Base-by-base conservation (phyloP, 1,140 invertebrate genomes). In the Meloidogyne exigua region DNA sequence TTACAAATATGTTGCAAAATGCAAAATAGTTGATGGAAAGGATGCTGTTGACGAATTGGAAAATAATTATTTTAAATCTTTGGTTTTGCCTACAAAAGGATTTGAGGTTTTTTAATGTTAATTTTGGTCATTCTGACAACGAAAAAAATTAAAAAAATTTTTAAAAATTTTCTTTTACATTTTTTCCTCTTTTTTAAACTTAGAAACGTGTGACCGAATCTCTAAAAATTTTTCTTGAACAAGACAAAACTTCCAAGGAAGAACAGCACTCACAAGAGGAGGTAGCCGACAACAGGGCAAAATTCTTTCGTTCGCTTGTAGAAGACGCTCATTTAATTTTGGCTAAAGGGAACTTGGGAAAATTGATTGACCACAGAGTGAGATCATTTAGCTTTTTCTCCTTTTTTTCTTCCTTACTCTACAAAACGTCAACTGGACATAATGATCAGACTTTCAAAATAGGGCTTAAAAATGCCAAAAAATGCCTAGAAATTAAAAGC, bases 1-100 rank as follows among this genome's bases (percentile, higher is more conserved):
- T 26, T 87, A 87, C 75, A 80, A 87, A 72, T 87, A 85, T 72
- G 80, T 88, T 21, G 88, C 85, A 18, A 87, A 87, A 57, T 84
- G 76, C n/a, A 63, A 77, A 62, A 26, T 85, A 15, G 71, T 79
- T 32, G 67, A 82, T n/a, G 75, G 49, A n/a, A 25, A 39, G 15
- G 76, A 84, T 57, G 62, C 72, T 13, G 36, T 57, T 23, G 10
- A 32, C 36, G 68, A 62, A 36, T 74, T 85, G 5, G 76, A 82
- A 42, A n/a, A 57, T 57, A 68, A 75, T 12, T 79, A 74, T 64
- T 86, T 83, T 68, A 79, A 83, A 25, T 75, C 68, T 10, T 18
- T 84, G 3, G 73, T 68, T 15, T 76, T 76, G n/a, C 84, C 84
- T 13, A 84, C 78, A 25, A 44, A 66, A 11, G 66, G 42, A 12